Conservation (phyloP, 2,797 vertebrate genomes). For the Pangasius macronema region DNA sequence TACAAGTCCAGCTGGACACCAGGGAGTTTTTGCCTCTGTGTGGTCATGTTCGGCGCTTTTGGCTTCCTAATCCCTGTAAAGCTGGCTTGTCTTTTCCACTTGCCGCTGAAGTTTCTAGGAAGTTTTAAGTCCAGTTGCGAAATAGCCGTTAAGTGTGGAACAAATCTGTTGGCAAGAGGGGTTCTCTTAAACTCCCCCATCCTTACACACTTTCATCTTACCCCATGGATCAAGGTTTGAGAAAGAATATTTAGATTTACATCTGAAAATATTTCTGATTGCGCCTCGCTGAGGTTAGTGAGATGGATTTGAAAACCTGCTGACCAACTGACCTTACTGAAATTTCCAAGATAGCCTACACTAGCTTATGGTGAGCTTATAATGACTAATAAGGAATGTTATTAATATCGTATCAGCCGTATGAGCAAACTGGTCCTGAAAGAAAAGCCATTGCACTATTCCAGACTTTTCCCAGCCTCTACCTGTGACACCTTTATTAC, state of each 20-base stretch:
- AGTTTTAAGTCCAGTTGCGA: slow-evolving; percentile 39
- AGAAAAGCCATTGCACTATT: background rate
- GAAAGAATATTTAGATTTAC: background rate
- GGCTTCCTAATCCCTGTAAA: slow-evolving; percentile 21
- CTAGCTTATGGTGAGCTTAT: background rate
- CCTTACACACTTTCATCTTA: background rate
- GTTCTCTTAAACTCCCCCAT: background rate
- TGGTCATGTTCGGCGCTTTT: background rate
- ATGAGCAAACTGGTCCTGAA: background rate
- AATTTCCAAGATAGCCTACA: background rate
- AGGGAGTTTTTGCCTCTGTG: background rate
- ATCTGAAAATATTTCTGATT: background rate
- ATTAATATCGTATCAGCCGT: background rate
- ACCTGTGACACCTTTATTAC: background rate
- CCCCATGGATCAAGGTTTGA: background rate
- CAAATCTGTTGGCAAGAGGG: background rate
- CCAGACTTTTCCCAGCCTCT: background rate
- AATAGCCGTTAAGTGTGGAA: slow-evolving; percentile 16
- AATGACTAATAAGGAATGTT: too few species aligned
- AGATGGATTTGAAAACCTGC: background rate
- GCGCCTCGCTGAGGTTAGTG: background rate
- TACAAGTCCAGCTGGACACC: slow-evolving; percentile 13
- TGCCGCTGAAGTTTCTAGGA: slow-evolving; percentile 25
- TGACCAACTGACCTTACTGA: background rate
- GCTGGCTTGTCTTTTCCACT: slow-evolving; percentile 32